Percentiles rank a stretch among this genome's conserved stretches.
These are phyloP conservation scores for Drosophila anceps DNA, from an alignment of 2,888 invertebrate species.

Conservation along the genomic window DNA sequence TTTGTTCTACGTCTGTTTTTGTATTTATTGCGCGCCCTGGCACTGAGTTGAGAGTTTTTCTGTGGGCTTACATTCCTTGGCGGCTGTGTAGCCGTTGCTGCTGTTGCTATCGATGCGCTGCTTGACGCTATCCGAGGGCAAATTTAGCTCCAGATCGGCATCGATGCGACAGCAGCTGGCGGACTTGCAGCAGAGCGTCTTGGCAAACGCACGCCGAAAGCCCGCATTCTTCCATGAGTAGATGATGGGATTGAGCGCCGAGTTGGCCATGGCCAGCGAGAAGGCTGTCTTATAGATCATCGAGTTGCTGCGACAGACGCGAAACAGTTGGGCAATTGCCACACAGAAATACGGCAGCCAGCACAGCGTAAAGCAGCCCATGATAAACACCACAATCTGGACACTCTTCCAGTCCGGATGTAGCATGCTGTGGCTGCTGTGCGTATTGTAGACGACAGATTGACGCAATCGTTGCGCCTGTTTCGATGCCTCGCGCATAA, in stretches of 20 bases:
- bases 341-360: constrained; percentile 93
- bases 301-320: constrained; percentile 86
- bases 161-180: constrained; percentile 62
- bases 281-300: constrained; percentile 89
- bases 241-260: constrained; percentile 92
- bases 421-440: constrained; percentile 68
- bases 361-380: constrained; percentile 92
- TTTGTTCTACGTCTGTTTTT: constrained; percentile 13
- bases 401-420: constrained; percentile 90
- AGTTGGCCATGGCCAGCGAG: constrained; percentile 92
- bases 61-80: constrained; percentile 9
- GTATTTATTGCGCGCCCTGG: constrained; percentile 31
- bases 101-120: constrained; percentile 57
- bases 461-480: constrained; percentile 90
- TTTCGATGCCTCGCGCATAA: constrained; percentile 91
- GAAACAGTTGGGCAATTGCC: constrained; percentile 88
- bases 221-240: constrained; percentile 94
- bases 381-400: constrained; percentile 91
- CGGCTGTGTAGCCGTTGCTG: not conserved
- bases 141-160: constrained; percentile 43
- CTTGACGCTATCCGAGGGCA: constrained; percentile 67
- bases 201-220: constrained; percentile 90
- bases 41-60: constrained; percentile 52
- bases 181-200: constrained; percentile 87
- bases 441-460: constrained; percentile 87